Percentiles rank a stretch among this genome's conserved stretches.
These are phyloP conservation scores for Papilio helenus DNA, from an alignment of 1,140 invertebrate species.

Conservation along the genomic window DNA sequence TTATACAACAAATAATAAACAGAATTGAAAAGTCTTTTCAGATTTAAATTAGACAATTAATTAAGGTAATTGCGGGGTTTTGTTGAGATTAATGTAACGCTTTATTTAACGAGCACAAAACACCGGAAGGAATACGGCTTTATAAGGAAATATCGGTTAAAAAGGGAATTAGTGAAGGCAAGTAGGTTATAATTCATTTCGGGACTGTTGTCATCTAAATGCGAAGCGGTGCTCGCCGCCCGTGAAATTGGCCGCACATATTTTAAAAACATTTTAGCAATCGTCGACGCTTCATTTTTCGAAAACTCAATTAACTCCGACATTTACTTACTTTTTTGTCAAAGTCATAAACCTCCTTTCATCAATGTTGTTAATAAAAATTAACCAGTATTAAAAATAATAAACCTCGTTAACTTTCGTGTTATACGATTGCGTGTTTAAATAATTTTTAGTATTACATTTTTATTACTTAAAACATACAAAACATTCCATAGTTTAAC, in stretches of 20 bases:
- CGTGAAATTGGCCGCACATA: conserved; percentile 77
- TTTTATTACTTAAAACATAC: background rate
- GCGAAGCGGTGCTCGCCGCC: conserved; percentile 49
- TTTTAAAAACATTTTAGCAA: conserved; percentile 69
- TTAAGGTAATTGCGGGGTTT: conserved; percentile 15
- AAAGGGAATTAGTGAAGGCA: conserved; percentile 46
- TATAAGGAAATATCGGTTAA: conserved; percentile 24
- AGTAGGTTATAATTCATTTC: conserved; percentile 62
- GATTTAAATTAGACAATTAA: conserved; percentile 28
- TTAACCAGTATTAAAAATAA: background rate
- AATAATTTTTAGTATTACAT: background rate
- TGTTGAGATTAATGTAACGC: conserved; percentile 15
- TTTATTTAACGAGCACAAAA: conserved; percentile 20
- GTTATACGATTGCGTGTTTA: background rate
- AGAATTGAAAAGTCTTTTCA: conserved; percentile 3
- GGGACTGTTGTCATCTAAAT: conserved; percentile 51
- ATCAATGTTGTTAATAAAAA: conserved; percentile 2
- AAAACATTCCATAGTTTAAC: too few species aligned
- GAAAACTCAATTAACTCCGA: conserved; percentile 43
- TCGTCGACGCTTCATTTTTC: conserved; percentile 56
- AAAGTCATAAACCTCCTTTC: conserved; percentile 16
- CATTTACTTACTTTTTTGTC: conserved; percentile 39
- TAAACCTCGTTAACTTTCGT: background rate
- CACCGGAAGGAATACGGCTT: conserved; percentile 21
- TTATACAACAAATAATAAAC: background rate